Percentiles rank a stretch among this genome's conserved stretches.
phyloP scores from a whole-genome alignment of 2,797 vertebrate genomes.

The Heterohyrax brucei region DNA sequence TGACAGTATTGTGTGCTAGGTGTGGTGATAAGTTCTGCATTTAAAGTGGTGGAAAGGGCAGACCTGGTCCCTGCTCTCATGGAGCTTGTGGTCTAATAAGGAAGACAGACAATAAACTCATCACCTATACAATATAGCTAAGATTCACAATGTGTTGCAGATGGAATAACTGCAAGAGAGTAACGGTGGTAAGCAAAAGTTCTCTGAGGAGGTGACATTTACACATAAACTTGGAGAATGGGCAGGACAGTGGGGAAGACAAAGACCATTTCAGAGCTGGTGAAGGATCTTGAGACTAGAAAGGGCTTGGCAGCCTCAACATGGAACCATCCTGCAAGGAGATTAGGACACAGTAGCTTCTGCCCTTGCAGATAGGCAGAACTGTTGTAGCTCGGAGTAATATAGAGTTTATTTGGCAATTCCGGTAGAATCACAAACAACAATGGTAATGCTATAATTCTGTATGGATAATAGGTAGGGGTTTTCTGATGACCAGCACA shows the following conservation, averaged over 20 bases:
- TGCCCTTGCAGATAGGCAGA: neutral
- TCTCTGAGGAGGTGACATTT: neutral
- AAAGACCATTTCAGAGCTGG: neutral
- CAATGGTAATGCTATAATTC: neutral
- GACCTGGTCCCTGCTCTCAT: neutral
- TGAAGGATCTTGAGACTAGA: neutral
- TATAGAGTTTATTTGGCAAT: conserved; percentile 16
- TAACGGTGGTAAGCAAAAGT: conserved; percentile 15
- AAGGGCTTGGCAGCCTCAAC: neutral
- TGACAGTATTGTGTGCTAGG: neutral
- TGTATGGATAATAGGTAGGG: neutral
- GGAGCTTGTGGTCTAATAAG: neutral
- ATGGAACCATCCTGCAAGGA: neutral
- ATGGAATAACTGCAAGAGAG: neutral
- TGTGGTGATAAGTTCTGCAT: neutral
- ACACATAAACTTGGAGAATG: neutral
- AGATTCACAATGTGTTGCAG: neutral
- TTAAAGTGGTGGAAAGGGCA: neutral
- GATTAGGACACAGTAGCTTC: neutral
- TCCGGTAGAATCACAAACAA: neutral
- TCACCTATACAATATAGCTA: neutral
- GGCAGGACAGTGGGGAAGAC: neutral
- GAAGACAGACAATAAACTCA: neutral
- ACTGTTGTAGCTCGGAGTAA: neutral
- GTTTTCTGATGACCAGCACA: conserved; percentile 4